These are phyloP conservation scores for Amazona ochrocephala DNA, from an alignment of 2,797 vertebrate genomes.

Conservation along the genomic window DNA sequence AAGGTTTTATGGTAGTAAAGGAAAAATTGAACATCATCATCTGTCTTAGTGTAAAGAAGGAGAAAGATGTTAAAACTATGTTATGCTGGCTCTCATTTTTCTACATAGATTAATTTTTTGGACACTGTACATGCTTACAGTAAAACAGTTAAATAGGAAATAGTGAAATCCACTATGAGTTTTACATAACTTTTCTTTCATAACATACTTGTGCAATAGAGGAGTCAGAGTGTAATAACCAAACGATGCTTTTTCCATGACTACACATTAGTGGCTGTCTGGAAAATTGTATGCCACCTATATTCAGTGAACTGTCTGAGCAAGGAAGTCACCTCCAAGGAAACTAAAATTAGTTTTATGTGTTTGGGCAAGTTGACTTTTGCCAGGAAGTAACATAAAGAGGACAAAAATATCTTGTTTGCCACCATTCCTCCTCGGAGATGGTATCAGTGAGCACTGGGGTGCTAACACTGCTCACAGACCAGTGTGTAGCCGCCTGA, in stretches of 20 bases:
- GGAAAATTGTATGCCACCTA: neutral
- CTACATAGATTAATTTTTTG: neutral
- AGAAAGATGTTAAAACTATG: neutral
- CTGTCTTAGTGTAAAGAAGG: neutral
- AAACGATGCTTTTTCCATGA: neutral
- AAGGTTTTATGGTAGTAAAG: neutral
- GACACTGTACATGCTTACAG: neutral
- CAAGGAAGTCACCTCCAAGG: neutral
- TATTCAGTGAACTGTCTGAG: neutral
- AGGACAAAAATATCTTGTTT: neutral
- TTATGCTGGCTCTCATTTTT: neutral
- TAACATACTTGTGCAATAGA: neutral
- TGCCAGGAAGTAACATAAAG: neutral
- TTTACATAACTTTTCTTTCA: constrained; percentile 1
- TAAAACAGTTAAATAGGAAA: constrained; percentile 29
- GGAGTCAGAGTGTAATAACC: neutral
- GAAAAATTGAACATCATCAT: neutral
- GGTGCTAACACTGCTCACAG: neutral
- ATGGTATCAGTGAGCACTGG: neutral
- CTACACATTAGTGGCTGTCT: neutral
- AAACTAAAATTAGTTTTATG: neutral
- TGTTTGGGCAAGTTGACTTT: neutral
- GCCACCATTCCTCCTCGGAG: neutral
- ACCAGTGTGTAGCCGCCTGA: accelerated
- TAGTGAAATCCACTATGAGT: constrained; percentile 4